Evolutionary conservation across 2,888 invertebrate species (phyloP).

Genomic region (Ennomos quercinarius): DNA sequence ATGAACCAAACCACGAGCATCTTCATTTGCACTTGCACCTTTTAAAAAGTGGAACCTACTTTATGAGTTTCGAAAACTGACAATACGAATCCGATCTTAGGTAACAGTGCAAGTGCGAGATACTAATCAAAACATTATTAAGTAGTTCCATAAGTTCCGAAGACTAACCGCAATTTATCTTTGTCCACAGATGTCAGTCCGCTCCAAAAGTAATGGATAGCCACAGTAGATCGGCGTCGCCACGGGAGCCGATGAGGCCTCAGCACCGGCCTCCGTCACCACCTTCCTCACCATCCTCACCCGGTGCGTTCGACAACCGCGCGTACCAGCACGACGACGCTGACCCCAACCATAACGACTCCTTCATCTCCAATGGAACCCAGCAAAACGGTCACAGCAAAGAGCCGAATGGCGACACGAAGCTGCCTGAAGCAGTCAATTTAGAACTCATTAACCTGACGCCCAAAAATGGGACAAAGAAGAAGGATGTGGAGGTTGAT

Average conservation of each 20-base stretch:
- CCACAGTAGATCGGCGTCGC: constrained; percentile 82
- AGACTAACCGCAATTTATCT: constrained; percentile 4
- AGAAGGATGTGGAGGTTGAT: constrained; percentile 88
- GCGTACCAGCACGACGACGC: constrained; percentile 75
- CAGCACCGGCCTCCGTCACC: constrained; percentile 78
- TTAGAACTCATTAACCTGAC: constrained; percentile 91
- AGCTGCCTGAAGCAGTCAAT: constrained; percentile 89
- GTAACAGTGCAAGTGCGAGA: too few relatives aligned
- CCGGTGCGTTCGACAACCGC: constrained; percentile 78
- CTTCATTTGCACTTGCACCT: too few relatives aligned
- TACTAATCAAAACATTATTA: too few relatives aligned
- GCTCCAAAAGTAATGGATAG: constrained; percentile 81
- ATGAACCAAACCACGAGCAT: neutral
- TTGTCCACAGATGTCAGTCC: constrained; percentile 79
- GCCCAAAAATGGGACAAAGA: constrained; percentile 86
- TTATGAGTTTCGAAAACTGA: too few relatives aligned
- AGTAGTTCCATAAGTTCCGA: too few relatives aligned
- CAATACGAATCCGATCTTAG: too few relatives aligned
- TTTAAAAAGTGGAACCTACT: too few relatives aligned
- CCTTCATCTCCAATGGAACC: constrained; percentile 75
- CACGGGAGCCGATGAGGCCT: constrained; percentile 80
- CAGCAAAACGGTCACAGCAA: constrained; percentile 69
- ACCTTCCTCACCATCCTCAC: constrained; percentile 66
- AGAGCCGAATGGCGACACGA: constrained; percentile 74
- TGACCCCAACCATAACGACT: constrained; percentile 79